A percentile compares a stretch with the other conserved stretches of the same genome.
These are phyloP conservation scores for Phytoseiulus persimilis DNA, from an alignment of 2,888 invertebrate species.

Conservation along the genomic window DNA sequence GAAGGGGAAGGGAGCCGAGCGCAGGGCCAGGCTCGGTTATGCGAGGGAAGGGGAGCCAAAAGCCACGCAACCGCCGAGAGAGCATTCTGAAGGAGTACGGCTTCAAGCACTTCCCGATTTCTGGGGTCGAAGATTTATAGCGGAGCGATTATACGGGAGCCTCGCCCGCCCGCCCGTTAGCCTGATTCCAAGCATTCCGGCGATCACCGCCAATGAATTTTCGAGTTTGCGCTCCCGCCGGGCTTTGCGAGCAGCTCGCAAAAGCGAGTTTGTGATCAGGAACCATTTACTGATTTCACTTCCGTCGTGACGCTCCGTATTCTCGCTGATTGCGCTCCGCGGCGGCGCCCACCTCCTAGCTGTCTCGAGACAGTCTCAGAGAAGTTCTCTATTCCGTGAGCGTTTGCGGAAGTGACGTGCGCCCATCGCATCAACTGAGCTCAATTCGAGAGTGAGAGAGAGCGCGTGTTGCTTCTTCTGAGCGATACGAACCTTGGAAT, in stretches of 20 bases:
- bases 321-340: neutral
- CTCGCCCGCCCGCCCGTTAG: too few relatives aligned
- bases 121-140: neutral
- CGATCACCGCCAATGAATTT: neutral
- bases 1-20: neutral
- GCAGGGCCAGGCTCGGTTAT: neutral
- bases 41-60: neutral
- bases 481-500: too few relatives aligned
- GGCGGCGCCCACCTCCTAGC: neutral
- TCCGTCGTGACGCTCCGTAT: neutral
- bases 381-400: neutral
- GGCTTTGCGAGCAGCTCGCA: neutral
- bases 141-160: neutral
- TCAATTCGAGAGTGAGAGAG: too few relatives aligned
- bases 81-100: neutral
- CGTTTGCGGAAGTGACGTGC: neutral
- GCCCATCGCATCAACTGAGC: too few relatives aligned
- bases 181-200: too few relatives aligned
- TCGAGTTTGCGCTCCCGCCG: neutral
- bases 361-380: neutral
- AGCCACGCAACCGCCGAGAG: neutral
- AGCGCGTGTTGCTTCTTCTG: too few relatives aligned
- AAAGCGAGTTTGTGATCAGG: neutral
- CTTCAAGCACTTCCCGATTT: neutral
- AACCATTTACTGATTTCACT: neutral